phyloP scores from a whole-genome alignment of 2,113 vertebrate species.

The Ranitomeya variabilis region DNA sequence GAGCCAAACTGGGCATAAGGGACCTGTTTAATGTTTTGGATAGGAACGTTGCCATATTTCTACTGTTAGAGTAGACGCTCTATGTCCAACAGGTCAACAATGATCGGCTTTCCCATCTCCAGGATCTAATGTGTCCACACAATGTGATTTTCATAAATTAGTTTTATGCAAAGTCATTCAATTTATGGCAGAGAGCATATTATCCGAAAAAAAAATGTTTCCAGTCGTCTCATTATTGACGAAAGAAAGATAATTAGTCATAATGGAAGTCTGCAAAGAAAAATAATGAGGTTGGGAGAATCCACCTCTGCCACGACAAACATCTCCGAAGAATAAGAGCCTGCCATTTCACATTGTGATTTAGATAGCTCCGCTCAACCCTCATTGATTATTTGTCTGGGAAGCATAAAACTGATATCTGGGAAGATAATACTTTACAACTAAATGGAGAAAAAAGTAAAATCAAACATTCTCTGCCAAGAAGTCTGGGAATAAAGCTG shows the following conservation, averaged over 20 bases:
- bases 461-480: conserved; percentile 23
- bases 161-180: neutral
- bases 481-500: conserved; percentile 24
- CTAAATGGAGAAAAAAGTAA: conserved; percentile 7
- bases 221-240: conserved; percentile 40
- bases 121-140: conserved; percentile 15
- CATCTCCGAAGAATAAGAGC: conserved; percentile 3
- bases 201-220: conserved; percentile 20
- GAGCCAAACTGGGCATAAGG: neutral
- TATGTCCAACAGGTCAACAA: neutral
- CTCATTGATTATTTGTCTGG: conserved; percentile 52
- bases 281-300: conserved; percentile 48
- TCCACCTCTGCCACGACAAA: conserved; percentile 32
- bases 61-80: neutral
- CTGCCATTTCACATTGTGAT: conserved; percentile 42
- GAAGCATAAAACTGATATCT: conserved; percentile 51
- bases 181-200: conserved; percentile 26
- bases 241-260: conserved; percentile 49
- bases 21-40: neutral
- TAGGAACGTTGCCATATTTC: neutral
- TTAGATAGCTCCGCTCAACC: conserved; percentile 41
- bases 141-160: conserved; percentile 10
- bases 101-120: neutral
- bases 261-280: conserved; percentile 30
- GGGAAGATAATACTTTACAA: conserved; percentile 30